Conservation (phyloP, 2,113 vertebrate genomes). For the Rutilus rutilus region DNA sequence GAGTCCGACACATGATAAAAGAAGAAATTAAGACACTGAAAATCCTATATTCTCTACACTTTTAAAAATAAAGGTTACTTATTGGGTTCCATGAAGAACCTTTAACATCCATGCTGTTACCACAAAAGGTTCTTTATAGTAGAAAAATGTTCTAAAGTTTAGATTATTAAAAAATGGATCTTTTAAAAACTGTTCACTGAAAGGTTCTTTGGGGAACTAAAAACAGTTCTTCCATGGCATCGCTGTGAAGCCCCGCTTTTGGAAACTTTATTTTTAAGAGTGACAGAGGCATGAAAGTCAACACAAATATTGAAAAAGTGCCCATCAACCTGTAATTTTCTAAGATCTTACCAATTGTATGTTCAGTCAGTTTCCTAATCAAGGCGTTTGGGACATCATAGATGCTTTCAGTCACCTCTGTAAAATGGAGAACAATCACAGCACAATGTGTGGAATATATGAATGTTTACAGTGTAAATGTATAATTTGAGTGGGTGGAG, state of each 20-base stretch:
- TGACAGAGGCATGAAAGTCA: background rate
- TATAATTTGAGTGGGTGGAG: background rate
- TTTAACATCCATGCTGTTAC: no score
- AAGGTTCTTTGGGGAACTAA: no score
- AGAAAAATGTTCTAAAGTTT: no score
- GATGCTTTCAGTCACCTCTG: slow-evolving; percentile 63
- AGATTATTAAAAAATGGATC: no score
- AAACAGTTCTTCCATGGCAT: no score
- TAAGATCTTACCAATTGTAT: slow-evolving; percentile 58
- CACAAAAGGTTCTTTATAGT: no score
- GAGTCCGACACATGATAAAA: background rate
- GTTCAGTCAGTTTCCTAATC: slow-evolving; percentile 52
- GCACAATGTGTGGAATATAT: background rate
- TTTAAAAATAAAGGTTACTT: no score
- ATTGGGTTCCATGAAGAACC: no score
- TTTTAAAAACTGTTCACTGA: no score
- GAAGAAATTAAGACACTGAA: background rate
- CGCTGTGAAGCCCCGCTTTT: no score
- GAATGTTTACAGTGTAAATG: background rate
- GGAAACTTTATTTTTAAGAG: no score
- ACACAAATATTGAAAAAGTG: background rate
- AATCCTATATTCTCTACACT: background rate
- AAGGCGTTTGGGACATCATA: slow-evolving; percentile 72
- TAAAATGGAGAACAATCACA: slow-evolving; percentile 30
- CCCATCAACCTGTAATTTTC: background rate